A percentile compares a stretch with the other conserved stretches of the same genome.
Conservation (phyloP, 2,888 invertebrate genomes). For the Ophraella communa region DNA sequence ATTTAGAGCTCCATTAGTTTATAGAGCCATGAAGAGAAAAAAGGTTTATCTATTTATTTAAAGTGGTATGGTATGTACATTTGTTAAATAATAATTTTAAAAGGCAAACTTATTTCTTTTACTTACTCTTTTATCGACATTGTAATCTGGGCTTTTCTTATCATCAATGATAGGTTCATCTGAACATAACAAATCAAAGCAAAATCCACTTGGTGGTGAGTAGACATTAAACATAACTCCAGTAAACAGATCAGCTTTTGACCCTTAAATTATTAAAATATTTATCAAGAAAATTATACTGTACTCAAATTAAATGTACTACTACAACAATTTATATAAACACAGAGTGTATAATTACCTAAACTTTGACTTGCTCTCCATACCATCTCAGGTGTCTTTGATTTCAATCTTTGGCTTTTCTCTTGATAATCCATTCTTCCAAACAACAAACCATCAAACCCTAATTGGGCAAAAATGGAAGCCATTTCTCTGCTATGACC, state of each 20-base stretch:
- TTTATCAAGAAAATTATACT: not conserved
- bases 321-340: too few relatives aligned
- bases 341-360: too few relatives aligned
- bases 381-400: conserved; percentile 78
- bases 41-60: too few relatives aligned
- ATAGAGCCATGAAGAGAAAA: too few relatives aligned
- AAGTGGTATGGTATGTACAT: too few relatives aligned
- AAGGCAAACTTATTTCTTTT: not conserved
- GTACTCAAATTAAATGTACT: too few relatives aligned
- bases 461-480: conserved; percentile 80
- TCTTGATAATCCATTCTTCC: conserved; percentile 90
- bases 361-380: conserved; percentile 79
- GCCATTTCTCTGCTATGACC: conserved; percentile 90
- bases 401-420: conserved; percentile 66
- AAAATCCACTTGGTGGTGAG: conserved; percentile 87
- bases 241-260: conserved; percentile 61
- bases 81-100: too few relatives aligned
- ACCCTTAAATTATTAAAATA: conserved; percentile 58
- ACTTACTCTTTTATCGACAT: conserved; percentile 74
- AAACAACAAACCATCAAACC: conserved; percentile 87
- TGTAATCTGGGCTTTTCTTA: conserved; percentile 78
- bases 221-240: conserved; percentile 84
- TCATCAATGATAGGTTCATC: conserved; percentile 91
- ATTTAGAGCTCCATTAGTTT: too few relatives aligned
- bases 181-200: conserved; percentile 86